Percentiles rank a stretch among this genome's conserved stretches.
Evolutionary conservation across 2,113 vertebrate genomes (phyloP).

Genomic region (Cebus imitator): DNA sequence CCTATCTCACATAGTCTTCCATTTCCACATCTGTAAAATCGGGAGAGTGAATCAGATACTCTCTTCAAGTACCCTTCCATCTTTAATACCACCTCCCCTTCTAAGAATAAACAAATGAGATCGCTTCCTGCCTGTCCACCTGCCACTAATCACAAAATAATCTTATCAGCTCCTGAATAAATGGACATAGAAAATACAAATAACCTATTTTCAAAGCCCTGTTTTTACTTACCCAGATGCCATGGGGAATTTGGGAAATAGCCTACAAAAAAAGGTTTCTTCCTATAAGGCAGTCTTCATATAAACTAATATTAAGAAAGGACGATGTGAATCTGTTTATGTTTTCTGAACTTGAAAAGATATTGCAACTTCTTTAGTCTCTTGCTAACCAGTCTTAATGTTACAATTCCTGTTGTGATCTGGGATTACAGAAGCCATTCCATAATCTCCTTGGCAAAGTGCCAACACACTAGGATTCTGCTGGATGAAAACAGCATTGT

Average conservation of each 20-base stretch:
- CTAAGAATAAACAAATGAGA: not conserved
- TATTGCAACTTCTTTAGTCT: not conserved
- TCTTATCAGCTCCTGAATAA: not conserved
- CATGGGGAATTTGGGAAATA: not conserved
- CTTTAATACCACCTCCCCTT: not conserved
- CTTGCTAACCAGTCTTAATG: not conserved
- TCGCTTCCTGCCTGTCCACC: not conserved
- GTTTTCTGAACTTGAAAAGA: constrained; percentile 16
- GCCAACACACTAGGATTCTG: not conserved
- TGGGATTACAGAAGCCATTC: not conserved
- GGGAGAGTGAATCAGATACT: not conserved
- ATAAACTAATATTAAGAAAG: not conserved
- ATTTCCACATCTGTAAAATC: not conserved
- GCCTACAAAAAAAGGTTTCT: not conserved
- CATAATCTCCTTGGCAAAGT: not conserved
- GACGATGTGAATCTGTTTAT: not conserved
- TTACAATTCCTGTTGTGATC: not conserved
- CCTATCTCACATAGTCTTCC: not conserved
- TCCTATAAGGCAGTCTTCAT: not conserved
- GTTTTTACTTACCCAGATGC: not conserved
- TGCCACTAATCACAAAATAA: not conserved
- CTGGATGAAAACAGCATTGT: not conserved
- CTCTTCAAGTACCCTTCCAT: not conserved
- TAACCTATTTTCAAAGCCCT: not conserved
- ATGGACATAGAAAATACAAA: not conserved